Evolutionary conservation across 2,113 vertebrate species (phyloP).

Genomic region (Recurvirostra avosetta): DNA sequence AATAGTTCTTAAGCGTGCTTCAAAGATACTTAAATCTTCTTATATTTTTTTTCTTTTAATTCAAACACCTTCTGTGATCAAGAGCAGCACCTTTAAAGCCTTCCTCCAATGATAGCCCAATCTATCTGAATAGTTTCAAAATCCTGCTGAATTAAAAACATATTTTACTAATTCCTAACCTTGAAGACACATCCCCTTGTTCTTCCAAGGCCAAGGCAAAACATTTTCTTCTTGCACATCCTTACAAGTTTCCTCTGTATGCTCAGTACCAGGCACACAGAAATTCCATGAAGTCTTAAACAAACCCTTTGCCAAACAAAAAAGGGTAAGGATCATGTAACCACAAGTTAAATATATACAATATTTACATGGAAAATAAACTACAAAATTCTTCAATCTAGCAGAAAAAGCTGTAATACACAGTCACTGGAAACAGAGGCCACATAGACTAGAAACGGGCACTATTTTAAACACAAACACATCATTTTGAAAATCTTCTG

Average conservation of each 20-base stretch:
- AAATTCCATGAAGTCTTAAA: neutral
- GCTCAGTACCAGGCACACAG: neutral
- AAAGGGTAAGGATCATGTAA: neutral
- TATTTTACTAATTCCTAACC: neutral
- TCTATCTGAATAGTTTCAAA: neutral
- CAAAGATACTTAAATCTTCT: constrained; percentile 30
- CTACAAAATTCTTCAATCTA: neutral
- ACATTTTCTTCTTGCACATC: neutral
- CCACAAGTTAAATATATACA: neutral
- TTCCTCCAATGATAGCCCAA: neutral
- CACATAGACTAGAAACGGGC: neutral
- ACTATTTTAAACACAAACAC: neutral
- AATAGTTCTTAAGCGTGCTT: constrained; percentile 33
- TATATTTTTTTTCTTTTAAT: constrained; percentile 12
- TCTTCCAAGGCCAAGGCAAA: neutral
- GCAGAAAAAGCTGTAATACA: neutral
- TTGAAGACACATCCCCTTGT: neutral
- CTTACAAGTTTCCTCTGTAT: neutral
- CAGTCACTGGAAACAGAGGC: neutral
- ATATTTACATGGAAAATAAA: neutral
- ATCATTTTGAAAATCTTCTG: neutral
- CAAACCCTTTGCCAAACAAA: neutral
- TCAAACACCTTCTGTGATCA: neutral
- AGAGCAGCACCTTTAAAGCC: neutral
- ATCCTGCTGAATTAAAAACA: neutral